Base-by-base conservation (phyloP, 2,888 invertebrate species). In the Teleogryllus oceanicus region DNA sequence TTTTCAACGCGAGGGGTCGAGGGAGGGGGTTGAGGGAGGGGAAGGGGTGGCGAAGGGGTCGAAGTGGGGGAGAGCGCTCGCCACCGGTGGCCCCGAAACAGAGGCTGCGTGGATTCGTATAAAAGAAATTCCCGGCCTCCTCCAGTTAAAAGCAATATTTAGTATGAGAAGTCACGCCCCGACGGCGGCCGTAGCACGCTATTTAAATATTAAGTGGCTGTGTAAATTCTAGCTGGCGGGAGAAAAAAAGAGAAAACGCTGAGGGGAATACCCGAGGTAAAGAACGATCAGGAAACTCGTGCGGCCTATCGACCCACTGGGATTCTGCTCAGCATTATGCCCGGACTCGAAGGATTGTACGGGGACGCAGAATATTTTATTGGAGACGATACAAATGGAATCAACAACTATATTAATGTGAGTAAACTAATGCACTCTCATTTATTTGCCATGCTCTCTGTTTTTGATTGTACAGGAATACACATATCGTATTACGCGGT, bases 71-170 rank as follows among this genome's bases (percentile, higher is more conserved):
- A 3, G 21, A 1, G 16, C 12, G 62, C 16, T 13, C 62, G 62
- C 62, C 62, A n/a, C 62, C 62, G 62, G 62, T 62, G n/a, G 62
- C 62, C 62, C 62, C 62, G 62, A 62, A 62, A 62, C 62, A 62
- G 62, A 62, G 62, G 13, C n/a, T n/a, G 62, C 62, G 62, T 18
- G 62, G 62, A 62, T 62, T 62, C 62, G 62, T 62, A 62, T 62
- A 62, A 62, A 62, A 62, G 62, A 62, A 62, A 62, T 62, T 62
- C 62, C 62, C 13, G 62, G 62, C n/a, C 62, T 62, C 16, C 62
- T 62, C 62, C 16, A 62, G 62, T 62, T 62, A 62, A 62, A 62
- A 62, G 62, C 62, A 62, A 62, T 62, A 62, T 62, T 62, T 62
- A 62, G 62, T 62, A 62, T 62, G 62, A 62, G 62, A n/a, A 62